Base-by-base conservation (phyloP, 2,888 invertebrate genomes). In the Syrista parreyssii region DNA sequence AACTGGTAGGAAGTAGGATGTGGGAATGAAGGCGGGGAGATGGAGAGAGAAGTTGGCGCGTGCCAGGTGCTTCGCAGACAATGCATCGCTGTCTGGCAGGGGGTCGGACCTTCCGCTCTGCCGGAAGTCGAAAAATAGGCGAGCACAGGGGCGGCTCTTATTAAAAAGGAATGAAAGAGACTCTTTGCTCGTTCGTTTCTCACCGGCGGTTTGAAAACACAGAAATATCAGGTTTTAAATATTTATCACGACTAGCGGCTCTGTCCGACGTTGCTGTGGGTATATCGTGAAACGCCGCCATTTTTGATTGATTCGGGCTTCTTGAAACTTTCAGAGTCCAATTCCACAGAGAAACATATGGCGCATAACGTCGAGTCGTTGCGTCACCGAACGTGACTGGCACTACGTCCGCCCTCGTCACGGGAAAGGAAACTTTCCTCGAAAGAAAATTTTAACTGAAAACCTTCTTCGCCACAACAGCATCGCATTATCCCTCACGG, bases 51-150 rank as follows among this genome's bases (percentile, higher is more conserved):
- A 85, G 86, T 85, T 86, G 88, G 89, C 89, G 88, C 90, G 90
- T 90, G 91, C 91, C 91, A 90, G 91, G 90, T 90, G 90, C 89
- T 89, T 88, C 86, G 85, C 81, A 83, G 85, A 85, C 87, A 88
- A 87, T 89, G 89, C 88, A 87, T 89, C 88, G 87, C 88, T 89
- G 88, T 89, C 87, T 83, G 83, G 84, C 79, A 81, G 81, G 80
- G 81, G 80, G 78, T 74, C 82, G 82, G 79, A 76, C 73, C 77
- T 80, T 79, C 78, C 77, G 79, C 79, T 81, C 84, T 84, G 84
- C 89, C 88, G 90, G 90, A 90, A 90, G 90, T 89, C 86, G 86
- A 85, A 86, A 87, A 86, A 86, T 86, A 87, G 85, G 86, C 86
- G 86, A 86, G 85, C 86, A 86, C 84, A 86, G 84, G 85, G 84